Evolutionary conservation across 2,797 vertebrate genomes (phyloP), one percentile per base, ranked within the genome.

Genomic region (Mallotus villosus): DNA sequence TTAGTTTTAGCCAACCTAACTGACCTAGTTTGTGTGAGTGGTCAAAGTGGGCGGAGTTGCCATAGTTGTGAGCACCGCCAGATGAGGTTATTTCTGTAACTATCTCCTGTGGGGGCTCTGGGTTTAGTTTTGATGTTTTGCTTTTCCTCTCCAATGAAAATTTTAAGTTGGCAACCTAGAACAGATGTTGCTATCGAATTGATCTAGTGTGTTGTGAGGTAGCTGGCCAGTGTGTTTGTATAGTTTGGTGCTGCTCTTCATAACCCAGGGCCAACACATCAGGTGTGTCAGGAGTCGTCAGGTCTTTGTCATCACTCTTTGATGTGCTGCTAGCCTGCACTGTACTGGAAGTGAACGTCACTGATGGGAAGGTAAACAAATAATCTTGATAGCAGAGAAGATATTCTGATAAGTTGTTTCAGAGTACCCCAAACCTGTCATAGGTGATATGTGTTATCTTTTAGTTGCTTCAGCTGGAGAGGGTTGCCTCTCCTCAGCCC

Each of bases 61-160:
- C 5, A 4, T 14, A 22, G 14, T 19, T 58, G 65, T 64, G 41
- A 72, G 24, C 4, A 41, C 83, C 85, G 41, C 11, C 41, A 46
- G 41, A 86, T 81, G 78, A 85, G 81, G 81, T 81, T 85, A 77
- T 86, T 87, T 86, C 55, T 65, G 72, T 78, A 84, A 63, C 60
- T 2, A 34, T 74, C 70, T 81, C 66, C 71, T 76, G 51, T 66
- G 70, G 32, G 71, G 53, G 34, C 60, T 76, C 74, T 73, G 51
- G 71, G 73, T 71, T 75, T 5, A 64, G 25, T 67, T 81, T 78
- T 87, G 75, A 84, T 80, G 79, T 76, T 79, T 81, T 75, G 75
- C 68, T 81, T 79, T 68, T 70, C 17, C 53, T 24, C 51, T 49
- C 9, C 67, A 17, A 24, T 27, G 21, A 61, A 65, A 1, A 32